Evolutionary conservation across 2,888 invertebrate species (phyloP), one percentile per base, ranked within the genome.

Genomic region (Drosophila incognita): DNA sequence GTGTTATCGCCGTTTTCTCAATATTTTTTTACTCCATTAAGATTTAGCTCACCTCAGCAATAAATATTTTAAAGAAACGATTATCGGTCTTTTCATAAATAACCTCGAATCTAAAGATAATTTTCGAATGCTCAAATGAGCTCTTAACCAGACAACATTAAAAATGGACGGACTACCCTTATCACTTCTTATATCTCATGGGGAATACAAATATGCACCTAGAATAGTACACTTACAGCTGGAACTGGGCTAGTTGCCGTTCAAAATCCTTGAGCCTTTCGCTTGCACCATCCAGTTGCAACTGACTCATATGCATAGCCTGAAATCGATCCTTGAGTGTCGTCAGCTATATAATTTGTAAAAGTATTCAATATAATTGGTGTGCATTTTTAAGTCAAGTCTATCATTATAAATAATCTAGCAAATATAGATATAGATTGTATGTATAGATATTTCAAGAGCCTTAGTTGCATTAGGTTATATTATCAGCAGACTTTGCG

Each of bases 171-270:
- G 42, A 42, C 42, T 21, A 42, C 21, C 21, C 5, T 21, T 21
- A 21, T 42, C 21, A 21, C 11, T 21, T 42, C 21, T 21, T 42
- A 5, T 2, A 42, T 42, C 21, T 42, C 42, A 42, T 11, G 5
- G 21, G 21, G 2, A 42, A 21, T 21, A 11, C 11, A 42, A 42
- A 21, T 42, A 5, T 40, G 11, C 4, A 38, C 18, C 38, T 18
- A 38, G 18, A 8, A 18, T 31, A 4, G 4, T 4, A 15, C 11
- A 81, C 81, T 76, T 21, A 79, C 81, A 65, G 11, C n/a, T 76
- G 59, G 3, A 74, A 36, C 24, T 63, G 58, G 21, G 33, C 42
- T 2, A 60, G 46, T 2, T 65, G 36, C 52, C 62, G 36, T 42
- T 82, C 82, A 40, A 48, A 65, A 3, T 10, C 29, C 31, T 71